Evolutionary conservation across 2,888 invertebrate genomes (phyloP).

Genomic region (Zygothrica quintamaculata): DNA sequence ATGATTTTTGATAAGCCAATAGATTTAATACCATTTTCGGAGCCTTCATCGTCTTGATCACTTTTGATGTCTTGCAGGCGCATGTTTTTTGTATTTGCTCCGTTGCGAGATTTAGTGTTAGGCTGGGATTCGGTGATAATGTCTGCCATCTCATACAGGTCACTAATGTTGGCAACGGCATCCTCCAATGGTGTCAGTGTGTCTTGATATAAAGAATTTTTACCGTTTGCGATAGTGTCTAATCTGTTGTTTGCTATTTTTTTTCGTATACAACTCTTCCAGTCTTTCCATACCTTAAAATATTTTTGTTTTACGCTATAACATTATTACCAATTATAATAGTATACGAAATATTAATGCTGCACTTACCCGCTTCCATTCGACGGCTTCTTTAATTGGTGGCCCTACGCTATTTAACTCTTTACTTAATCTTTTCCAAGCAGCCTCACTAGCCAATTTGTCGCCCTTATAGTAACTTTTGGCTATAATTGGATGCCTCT

Average conservation of each 20-base stretch:
- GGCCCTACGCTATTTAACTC: constrained; percentile 67
- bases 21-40: constrained; percentile 50
- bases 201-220: constrained; percentile 59
- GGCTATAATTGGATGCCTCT: constrained; percentile 64
- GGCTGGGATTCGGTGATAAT: constrained; percentile 52
- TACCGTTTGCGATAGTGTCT: constrained; percentile 57
- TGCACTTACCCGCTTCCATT: constrained; percentile 65
- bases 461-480: constrained; percentile 64
- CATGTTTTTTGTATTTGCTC: constrained; percentile 14
- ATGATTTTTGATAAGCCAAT: fast-evolving
- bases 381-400: constrained; percentile 60
- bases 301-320: no score
- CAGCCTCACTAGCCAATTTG: constrained; percentile 59
- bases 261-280: constrained; percentile 66
- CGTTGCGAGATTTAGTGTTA: constrained; percentile 25
- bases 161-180: constrained; percentile 61
- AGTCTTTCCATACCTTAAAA: constrained; percentile 64
- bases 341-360: no score
- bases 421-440: constrained; percentile 59
- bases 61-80: constrained; percentile 45
- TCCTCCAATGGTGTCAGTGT: constrained; percentile 64
- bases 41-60: constrained; percentile 42
- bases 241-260: constrained; percentile 60
- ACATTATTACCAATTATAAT: neutral
- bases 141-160: constrained; percentile 65